These are phyloP conservation scores for Siphamia tubifer DNA, from an alignment of 2,113 vertebrate species.

Conservation along the genomic window DNA sequence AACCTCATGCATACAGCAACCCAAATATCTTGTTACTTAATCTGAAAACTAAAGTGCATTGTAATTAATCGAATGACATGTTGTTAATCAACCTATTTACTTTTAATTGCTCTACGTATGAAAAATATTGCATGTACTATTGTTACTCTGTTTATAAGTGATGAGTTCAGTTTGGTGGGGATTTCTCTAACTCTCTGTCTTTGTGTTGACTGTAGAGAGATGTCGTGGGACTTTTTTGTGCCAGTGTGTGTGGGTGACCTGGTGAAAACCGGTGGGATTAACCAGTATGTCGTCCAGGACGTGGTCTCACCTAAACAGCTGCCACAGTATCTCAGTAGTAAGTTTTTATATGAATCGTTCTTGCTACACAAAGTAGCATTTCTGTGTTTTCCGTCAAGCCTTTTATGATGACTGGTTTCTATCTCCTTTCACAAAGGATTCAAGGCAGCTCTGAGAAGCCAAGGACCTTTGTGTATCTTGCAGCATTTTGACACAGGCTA, in stretches of 20 bases:
- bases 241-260: constrained; percentile 84
- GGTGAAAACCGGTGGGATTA: constrained; percentile 81
- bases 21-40: too few species aligned
- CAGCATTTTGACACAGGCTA: constrained; percentile 91
- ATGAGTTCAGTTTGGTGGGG: too few species aligned
- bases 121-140: too few species aligned
- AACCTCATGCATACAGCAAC: too few species aligned
- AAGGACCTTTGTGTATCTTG: constrained; percentile 85
- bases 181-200: background rate
- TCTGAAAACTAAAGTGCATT: too few species aligned
- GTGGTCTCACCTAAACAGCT: constrained; percentile 82
- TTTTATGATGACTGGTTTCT: background rate
- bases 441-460: constrained; percentile 78
- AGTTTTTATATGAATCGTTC: constrained; percentile 18
- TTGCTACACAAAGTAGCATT: background rate
- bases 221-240: constrained; percentile 86
- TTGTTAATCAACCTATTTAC: too few species aligned
- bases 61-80: too few species aligned
- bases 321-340: constrained; percentile 79
- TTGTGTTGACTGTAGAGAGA: constrained; percentile 50
- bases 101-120: too few species aligned
- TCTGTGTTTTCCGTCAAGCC: background rate
- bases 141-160: too few species aligned
- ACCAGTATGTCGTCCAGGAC: constrained; percentile 89
- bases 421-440: constrained; percentile 75